Conservation (phyloP, 2,888 invertebrate genomes). For the Unio pictorum region DNA sequence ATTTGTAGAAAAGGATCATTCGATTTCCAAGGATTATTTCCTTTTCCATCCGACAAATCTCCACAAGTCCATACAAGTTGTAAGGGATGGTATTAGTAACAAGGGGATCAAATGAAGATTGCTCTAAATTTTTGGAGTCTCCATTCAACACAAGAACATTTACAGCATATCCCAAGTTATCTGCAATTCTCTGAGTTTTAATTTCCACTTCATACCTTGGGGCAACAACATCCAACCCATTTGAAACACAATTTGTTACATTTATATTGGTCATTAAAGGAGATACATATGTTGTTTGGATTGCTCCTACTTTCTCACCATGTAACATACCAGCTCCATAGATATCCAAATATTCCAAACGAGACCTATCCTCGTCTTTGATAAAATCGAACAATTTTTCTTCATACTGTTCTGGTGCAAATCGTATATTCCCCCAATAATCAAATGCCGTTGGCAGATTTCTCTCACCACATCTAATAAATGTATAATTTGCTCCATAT, state of each 20-base stretch:
- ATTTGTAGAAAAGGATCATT: slow-evolving; percentile 94
- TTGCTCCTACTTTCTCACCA: slow-evolving; percentile 91
- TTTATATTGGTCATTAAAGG: slow-evolving; percentile 87
- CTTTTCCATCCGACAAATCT: slow-evolving; percentile 96
- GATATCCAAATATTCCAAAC: slow-evolving; percentile 82
- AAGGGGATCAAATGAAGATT: slow-evolving; percentile 87
- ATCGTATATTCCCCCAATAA: slow-evolving; percentile 95
- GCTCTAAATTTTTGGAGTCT: slow-evolving; percentile 81
- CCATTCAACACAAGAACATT: slow-evolving; percentile 92
- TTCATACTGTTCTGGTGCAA: slow-evolving; percentile 91
- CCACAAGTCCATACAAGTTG: slow-evolving; percentile 92
- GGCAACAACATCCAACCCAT: slow-evolving; percentile 92
- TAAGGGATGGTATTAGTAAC: slow-evolving; percentile 84
- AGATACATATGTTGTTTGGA: slow-evolving; percentile 90
- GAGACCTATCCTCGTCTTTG: slow-evolving; percentile 78
- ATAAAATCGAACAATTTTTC: slow-evolving; percentile 77
- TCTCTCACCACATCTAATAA: slow-evolving; percentile 86
- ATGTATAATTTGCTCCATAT: slow-evolving; percentile 90
- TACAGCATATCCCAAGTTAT: slow-evolving; percentile 91
- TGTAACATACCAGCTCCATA: slow-evolving; percentile 95
- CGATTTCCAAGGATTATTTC: slow-evolving; percentile 91
- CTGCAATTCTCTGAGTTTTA: slow-evolving; percentile 71
- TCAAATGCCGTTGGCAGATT: slow-evolving; percentile 56
- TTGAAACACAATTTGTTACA: slow-evolving; percentile 87
- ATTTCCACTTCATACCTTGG: slow-evolving; percentile 82